Conservation (phyloP, 2,888 invertebrate species). For the Azorinus chamasolen region DNA sequence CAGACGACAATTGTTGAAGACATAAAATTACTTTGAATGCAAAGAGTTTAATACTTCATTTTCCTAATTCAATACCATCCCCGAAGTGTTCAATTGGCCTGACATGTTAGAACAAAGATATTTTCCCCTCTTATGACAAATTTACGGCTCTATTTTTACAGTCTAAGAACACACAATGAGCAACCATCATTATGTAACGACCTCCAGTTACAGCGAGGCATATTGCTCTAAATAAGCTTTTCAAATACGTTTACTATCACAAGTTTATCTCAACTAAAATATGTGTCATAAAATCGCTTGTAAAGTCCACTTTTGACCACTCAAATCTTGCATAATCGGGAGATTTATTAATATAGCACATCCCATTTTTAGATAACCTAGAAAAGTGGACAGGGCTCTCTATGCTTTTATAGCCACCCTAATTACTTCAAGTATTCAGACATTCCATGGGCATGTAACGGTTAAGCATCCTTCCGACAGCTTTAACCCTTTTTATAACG, state of each 20-base stretch:
- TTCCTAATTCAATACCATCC: too few relatives aligned
- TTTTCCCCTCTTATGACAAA: constrained; percentile 27
- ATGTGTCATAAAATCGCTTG: constrained; percentile 60
- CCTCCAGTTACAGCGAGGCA: constrained; percentile 21
- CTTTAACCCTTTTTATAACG: too few relatives aligned
- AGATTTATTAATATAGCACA: constrained; percentile 60
- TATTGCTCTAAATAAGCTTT: constrained; percentile 49
- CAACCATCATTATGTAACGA: constrained; percentile 41
- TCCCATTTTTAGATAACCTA: constrained; percentile 53
- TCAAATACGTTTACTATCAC: constrained; percentile 62
- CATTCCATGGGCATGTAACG: too few relatives aligned
- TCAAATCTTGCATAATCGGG: constrained; percentile 48
- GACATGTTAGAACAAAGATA: constrained; percentile 37
- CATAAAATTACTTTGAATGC: too few relatives aligned
- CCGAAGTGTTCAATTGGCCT: too few relatives aligned
- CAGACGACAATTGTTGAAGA: too few relatives aligned
- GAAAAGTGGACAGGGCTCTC: constrained; percentile 14
- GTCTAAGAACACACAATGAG: constrained; percentile 13
- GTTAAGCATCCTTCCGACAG: too few relatives aligned
- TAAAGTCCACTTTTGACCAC: constrained; percentile 59
- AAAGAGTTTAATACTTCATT: too few relatives aligned
- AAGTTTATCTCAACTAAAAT: constrained; percentile 59
- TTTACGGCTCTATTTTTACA: constrained; percentile 44
- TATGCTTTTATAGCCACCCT: constrained; percentile 7
- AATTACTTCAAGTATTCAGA: too few relatives aligned